A percentile compares a stretch with the other conserved stretches of the same genome.
Conservation (phyloP, 1,140 invertebrate genomes). For the Pectinophora gossypiella region DNA sequence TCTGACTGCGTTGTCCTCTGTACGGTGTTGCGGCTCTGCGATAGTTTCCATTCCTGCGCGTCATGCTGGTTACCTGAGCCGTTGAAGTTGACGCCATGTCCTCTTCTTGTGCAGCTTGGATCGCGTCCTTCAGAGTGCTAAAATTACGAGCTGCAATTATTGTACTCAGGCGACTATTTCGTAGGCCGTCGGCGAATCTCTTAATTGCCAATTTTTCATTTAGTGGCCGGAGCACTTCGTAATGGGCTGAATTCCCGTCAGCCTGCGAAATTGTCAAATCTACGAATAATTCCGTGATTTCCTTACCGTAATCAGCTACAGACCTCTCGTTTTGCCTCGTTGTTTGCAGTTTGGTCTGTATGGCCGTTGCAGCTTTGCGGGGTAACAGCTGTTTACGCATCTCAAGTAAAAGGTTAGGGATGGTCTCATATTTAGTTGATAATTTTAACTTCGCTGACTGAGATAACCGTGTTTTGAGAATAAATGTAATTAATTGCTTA, state of each 20-base stretch:
- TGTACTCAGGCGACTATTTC: conserved; percentile 15
- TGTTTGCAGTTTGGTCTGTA: conserved; percentile 15
- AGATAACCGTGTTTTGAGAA: not conserved
- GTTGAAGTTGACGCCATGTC: not conserved
- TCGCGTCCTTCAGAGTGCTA: conserved; percentile 7
- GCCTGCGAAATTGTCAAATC: conserved; percentile 16
- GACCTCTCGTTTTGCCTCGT: conserved; percentile 7
- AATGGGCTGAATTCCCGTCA: conserved; percentile 5
- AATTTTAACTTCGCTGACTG: conserved; percentile 1
- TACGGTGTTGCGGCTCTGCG: no score
- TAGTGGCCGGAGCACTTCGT: conserved; percentile 10
- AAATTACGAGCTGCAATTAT: conserved; percentile 19
- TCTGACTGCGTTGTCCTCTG: not conserved
- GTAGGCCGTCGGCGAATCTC: conserved; percentile 15
- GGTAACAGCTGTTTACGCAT: conserved; percentile 13
- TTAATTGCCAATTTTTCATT: conserved; percentile 7
- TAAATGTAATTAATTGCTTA: not conserved
- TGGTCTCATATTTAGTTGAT: conserved; percentile 3
- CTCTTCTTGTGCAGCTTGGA: conserved; percentile 14
- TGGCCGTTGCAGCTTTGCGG: conserved; percentile 8
- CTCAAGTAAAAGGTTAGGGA: conserved; percentile 9
- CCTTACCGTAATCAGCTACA: conserved; percentile 14
- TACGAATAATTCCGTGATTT: conserved; percentile 8
- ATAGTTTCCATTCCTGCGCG: not conserved
- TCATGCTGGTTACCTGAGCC: not conserved